These are phyloP conservation scores for Linnaemya tessellans DNA, from an alignment of 2,888 invertebrate species.

Conservation along the genomic window DNA sequence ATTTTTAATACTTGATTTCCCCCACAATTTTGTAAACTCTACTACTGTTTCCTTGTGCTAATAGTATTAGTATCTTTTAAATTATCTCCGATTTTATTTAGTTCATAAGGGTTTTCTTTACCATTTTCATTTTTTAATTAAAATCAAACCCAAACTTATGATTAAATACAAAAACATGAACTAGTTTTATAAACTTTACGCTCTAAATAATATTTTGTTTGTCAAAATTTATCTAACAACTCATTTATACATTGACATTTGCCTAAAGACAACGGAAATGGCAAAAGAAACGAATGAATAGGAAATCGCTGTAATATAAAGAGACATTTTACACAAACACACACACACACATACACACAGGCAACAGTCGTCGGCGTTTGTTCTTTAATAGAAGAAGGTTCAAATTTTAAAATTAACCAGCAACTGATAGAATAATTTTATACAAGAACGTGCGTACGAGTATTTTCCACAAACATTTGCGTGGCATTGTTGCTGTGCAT, in stretches of 20 bases:
- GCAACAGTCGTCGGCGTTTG: neutral
- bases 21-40: no score
- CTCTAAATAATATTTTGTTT: conserved; percentile 46
- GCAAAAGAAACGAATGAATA: neutral
- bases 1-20: no score
- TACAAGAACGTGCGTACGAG: neutral
- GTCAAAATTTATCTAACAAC: neutral
- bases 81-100: neutral
- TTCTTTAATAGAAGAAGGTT: conserved; percentile 11
- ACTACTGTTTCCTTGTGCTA: no score
- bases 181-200: conserved; percentile 45
- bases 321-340: conserved; percentile 12
- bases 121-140: neutral
- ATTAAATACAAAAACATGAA: conserved; percentile 36
- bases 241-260: neutral
- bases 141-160: conserved; percentile 29
- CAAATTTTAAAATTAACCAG: conserved; percentile 2
- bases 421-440: neutral
- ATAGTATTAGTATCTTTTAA: no score
- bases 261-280: conserved; percentile 4
- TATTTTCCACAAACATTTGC: conserved; percentile 5
- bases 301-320: conserved; percentile 23
- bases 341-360: neutral
- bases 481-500: conserved; percentile 64
- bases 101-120: no score